Evolutionary conservation across 2,797 vertebrate genomes (phyloP).

Genomic region (Sebastolobus alascanus): DNA sequence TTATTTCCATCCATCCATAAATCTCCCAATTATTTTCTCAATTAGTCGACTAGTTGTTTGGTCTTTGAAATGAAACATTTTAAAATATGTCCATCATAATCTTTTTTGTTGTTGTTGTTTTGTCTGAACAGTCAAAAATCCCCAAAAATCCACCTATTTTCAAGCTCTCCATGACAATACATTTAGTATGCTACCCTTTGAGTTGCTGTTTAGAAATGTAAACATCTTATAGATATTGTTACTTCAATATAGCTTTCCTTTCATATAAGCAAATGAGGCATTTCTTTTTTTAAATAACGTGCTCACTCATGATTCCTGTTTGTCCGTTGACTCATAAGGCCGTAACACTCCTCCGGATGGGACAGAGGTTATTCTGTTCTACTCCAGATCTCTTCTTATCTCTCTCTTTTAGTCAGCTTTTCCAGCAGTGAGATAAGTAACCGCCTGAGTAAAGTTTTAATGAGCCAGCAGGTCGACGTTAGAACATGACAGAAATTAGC

Average conservation of each 20-base stretch:
- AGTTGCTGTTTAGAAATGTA: background rate
- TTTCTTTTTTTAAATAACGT: background rate
- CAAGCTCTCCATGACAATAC: background rate
- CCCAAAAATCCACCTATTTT: background rate
- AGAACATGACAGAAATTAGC: slow-evolving; percentile 49
- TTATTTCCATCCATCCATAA: background rate
- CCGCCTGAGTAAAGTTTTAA: slow-evolving; percentile 30
- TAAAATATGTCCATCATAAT: background rate
- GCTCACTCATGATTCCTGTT: background rate
- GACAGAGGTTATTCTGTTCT: slow-evolving; percentile 17
- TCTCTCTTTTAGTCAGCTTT: slow-evolving; percentile 31
- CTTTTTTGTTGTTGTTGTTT: background rate
- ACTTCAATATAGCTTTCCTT: background rate
- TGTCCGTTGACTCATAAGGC: slow-evolving; percentile 1
- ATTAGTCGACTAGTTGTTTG: background rate
- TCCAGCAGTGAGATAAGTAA: slow-evolving; percentile 38
- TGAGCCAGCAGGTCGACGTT: slow-evolving; percentile 43
- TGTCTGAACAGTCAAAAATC: background rate
- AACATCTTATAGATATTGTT: background rate
- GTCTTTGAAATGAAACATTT: background rate
- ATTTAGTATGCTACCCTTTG: background rate
- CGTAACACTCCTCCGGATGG: background rate
- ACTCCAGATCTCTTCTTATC: slow-evolving; percentile 9
- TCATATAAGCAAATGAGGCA: background rate
- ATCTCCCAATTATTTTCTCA: background rate